These are phyloP conservation scores for Aphelinus atriplicis DNA, from an alignment of 1,140 invertebrate species.

Conservation along the genomic window DNA sequence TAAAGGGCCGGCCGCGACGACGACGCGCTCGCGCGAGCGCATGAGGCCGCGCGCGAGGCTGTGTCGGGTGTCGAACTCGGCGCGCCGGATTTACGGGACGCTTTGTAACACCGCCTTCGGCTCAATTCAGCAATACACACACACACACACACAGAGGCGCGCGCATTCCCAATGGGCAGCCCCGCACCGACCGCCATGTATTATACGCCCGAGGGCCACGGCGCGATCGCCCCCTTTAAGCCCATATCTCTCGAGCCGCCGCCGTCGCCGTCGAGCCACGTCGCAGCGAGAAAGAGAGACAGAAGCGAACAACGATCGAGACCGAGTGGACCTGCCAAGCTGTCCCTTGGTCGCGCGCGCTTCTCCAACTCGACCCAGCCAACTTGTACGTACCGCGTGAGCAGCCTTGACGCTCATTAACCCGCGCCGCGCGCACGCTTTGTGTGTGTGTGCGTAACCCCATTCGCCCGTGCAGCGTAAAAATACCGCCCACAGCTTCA, in stretches of 20 bases:
- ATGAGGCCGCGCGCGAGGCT: slow-evolving; percentile 34
- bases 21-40: not conserved
- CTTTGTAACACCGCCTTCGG: slow-evolving; percentile 66
- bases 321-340: no score
- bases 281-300: not conserved
- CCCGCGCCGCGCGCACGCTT: not conserved
- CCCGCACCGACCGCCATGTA: not conserved
- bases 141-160: slow-evolving; percentile 44
- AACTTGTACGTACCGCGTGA: not conserved
- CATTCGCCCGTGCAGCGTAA: no score
- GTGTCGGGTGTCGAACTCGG: slow-evolving; percentile 65
- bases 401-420: slow-evolving; percentile 38
- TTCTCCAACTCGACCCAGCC: not conserved
- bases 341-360: no score
- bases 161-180: not conserved
- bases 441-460: no score
- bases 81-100: slow-evolving; percentile 64
- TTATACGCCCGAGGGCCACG: not conserved
- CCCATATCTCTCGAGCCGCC: slow-evolving; percentile 2
- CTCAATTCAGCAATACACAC: slow-evolving; percentile 65
- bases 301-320: slow-evolving; percentile 29
- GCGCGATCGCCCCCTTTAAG: not conserved
- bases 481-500: no score
- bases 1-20: slow-evolving; percentile 28
- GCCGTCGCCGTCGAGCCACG: not conserved